phyloP scores from a whole-genome alignment of 2,113 vertebrate species.

The Sisor rabdophorus region DNA sequence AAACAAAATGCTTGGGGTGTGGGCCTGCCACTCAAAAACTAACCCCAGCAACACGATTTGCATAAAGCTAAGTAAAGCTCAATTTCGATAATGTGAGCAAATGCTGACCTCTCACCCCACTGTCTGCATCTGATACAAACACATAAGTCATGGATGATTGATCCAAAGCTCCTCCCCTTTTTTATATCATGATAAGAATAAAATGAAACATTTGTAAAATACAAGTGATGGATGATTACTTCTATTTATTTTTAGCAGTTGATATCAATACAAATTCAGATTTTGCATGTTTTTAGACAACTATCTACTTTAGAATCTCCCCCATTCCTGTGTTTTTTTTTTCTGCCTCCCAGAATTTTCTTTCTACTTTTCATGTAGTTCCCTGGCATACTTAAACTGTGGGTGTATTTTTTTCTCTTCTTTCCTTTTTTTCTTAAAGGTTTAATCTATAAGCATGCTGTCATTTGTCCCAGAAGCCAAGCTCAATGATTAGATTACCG shows the following conservation, averaged over 20 bases:
- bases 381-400: background rate
- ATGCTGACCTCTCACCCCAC: conserved; percentile 63
- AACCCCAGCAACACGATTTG: conserved; percentile 59
- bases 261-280: background rate
- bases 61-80: conserved; percentile 65
- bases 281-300: background rate
- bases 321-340: background rate
- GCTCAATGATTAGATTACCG: conserved; percentile 7
- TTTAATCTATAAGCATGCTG: conserved; percentile 11
- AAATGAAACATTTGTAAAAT: background rate
- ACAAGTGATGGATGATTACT: background rate
- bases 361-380: background rate
- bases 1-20: conserved; percentile 57
- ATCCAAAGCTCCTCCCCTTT: conserved; percentile 34
- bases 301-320: background rate
- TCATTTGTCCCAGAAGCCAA: conserved; percentile 12
- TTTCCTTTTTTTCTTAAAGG: background rate
- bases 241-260: background rate
- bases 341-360: background rate
- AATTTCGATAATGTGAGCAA: conserved; percentile 70
- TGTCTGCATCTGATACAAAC: conserved; percentile 58
- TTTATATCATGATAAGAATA: background rate
- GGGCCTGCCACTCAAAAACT: conserved; percentile 60
- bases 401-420: background rate
- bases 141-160: conserved; percentile 42